Conservation (phyloP, 2,888 invertebrate genomes). For the Campaea margaritaria region DNA sequence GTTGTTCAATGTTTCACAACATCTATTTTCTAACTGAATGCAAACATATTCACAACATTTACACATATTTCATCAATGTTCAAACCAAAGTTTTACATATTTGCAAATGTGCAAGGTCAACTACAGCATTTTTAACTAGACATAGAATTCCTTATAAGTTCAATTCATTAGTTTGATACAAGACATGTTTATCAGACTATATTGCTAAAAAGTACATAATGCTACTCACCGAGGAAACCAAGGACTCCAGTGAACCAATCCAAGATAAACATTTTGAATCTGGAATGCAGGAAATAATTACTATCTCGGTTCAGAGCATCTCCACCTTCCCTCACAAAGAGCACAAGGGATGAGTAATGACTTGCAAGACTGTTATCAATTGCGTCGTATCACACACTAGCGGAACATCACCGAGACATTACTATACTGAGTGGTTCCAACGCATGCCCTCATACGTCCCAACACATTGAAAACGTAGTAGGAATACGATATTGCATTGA, state of each 20-base stretch:
- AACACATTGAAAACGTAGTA: conserved; percentile 59
- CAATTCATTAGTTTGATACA: no score
- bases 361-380: conserved; percentile 71
- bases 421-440: conserved; percentile 40
- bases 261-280: conserved; percentile 94
- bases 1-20: no score
- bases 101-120: background rate
- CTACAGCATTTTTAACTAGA: background rate
- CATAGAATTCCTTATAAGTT: no score
- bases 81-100: background rate
- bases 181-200: background rate
- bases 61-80: no score
- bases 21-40: no score
- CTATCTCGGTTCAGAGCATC: conserved; percentile 49
- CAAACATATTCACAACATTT: no score
- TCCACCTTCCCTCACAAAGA: conserved; percentile 64
- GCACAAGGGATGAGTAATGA: conserved; percentile 64
- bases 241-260: conserved; percentile 98
- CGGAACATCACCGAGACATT: conserved; percentile 46
- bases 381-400: conserved; percentile 56
- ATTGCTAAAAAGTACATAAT: background rate
- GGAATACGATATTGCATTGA: conserved; percentile 73
- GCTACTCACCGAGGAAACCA: conserved; percentile 94
- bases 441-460: conserved; percentile 51
- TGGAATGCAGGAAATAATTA: conserved; percentile 64